Evolutionary conservation across 1,140 invertebrate species (phyloP).

Genomic region (Listronotus oregonensis): DNA sequence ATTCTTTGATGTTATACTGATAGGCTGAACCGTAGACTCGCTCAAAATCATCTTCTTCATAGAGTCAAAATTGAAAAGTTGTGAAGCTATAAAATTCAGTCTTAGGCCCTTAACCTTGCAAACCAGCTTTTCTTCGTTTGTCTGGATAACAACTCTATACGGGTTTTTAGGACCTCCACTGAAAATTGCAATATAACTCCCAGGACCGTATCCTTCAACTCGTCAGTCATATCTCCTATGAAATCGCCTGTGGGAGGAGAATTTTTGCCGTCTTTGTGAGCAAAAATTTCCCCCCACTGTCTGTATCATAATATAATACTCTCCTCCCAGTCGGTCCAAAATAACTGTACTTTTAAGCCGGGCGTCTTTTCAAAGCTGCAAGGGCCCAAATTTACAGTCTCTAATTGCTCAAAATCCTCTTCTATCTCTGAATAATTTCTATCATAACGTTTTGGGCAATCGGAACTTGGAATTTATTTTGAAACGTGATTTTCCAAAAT

Average conservation of each 20-base stretch:
- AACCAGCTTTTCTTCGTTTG: too few species aligned
- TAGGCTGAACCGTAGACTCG: too few species aligned
- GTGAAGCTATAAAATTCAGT: too few species aligned
- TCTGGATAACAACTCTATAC: too few species aligned
- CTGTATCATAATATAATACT: slow-evolving; percentile 52
- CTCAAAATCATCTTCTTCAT: too few species aligned
- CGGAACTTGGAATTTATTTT: slow-evolving; percentile 31
- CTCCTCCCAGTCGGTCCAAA: slow-evolving; percentile 33
- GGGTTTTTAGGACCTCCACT: slow-evolving; percentile 50
- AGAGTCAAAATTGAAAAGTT: too few species aligned
- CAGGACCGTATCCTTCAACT: too few species aligned
- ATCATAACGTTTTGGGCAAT: slow-evolving; percentile 45
- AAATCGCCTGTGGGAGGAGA: slow-evolving; percentile 22
- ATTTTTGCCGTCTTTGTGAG: slow-evolving; percentile 22
- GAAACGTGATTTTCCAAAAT: slow-evolving; percentile 44
- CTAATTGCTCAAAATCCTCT: slow-evolving; percentile 11
- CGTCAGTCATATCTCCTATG: too few species aligned
- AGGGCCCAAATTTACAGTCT: slow-evolving; percentile 48
- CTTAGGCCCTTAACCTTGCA: too few species aligned
- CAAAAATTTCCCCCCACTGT: too few species aligned
- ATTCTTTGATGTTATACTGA: too few species aligned
- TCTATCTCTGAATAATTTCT: slow-evolving; percentile 40
- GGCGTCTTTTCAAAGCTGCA: slow-evolving; percentile 52
- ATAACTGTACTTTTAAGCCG: slow-evolving; percentile 47
- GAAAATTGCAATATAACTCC: slow-evolving; percentile 47